phyloP scores from a whole-genome alignment of 2,888 invertebrate species.

The Corbicula japonica region DNA sequence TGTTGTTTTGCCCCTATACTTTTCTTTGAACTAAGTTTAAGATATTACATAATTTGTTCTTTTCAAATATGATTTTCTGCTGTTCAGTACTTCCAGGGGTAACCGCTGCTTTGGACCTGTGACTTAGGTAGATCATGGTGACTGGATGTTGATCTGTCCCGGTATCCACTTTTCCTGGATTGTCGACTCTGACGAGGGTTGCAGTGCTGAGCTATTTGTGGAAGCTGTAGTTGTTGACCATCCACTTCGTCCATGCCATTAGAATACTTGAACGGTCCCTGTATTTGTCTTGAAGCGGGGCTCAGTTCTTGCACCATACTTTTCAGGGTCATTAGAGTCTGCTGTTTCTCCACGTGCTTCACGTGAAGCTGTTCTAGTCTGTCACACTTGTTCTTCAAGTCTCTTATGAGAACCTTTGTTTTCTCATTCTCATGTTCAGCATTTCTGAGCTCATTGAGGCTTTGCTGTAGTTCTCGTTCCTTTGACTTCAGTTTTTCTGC shows the following conservation, averaged over 20 bases:
- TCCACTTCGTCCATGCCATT: constrained; percentile 3
- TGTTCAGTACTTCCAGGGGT: constrained; percentile 33
- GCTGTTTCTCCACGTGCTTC: constrained; percentile 71
- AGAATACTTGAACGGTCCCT: constrained; percentile 6
- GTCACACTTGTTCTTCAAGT: constrained; percentile 53
- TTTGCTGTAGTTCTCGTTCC: constrained; percentile 38
- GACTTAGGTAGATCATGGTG: constrained; percentile 19
- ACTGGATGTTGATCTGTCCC: constrained; percentile 4
- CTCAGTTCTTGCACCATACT: constrained; percentile 66
- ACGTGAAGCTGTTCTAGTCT: constrained; percentile 54
- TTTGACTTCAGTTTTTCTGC: constrained; percentile 42
- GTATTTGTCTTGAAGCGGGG: constrained; percentile 20
- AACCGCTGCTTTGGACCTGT: not conserved
- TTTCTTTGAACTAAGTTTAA: too few species aligned
- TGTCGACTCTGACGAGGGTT: not conserved
- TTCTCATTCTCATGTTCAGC: constrained; percentile 49
- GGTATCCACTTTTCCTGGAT: constrained; percentile 15
- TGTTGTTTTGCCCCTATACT: too few species aligned
- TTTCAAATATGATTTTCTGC: too few species aligned
- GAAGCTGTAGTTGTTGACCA: constrained; percentile 14
- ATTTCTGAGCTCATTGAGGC: constrained; percentile 30
- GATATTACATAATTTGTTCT: too few species aligned
- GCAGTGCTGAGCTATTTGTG: constrained; percentile 10
- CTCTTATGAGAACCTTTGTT: constrained; percentile 47
- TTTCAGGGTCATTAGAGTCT: constrained; percentile 69